Conservation (phyloP, 2,113 vertebrate species). For the Patagioenas fasciata region DNA sequence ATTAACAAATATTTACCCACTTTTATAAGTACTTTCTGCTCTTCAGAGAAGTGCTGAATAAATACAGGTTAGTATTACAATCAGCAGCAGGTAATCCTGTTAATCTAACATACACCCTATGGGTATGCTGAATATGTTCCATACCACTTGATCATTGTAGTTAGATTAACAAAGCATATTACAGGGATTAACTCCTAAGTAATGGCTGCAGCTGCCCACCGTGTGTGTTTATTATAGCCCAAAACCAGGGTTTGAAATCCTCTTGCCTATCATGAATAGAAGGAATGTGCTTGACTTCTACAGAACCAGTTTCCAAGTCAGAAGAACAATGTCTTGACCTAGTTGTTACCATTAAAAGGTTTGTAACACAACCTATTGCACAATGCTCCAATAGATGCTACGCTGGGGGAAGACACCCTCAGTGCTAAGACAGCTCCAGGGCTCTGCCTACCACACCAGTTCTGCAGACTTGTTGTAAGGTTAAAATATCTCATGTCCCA, state of each 20-base stretch:
- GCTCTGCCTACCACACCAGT: neutral
- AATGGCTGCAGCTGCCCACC: slow-evolving; percentile 19
- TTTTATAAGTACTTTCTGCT: slow-evolving; percentile 24
- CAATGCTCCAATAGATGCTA: neutral
- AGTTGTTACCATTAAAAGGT: neutral
- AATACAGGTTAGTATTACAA: neutral
- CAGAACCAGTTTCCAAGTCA: neutral
- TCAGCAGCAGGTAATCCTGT: neutral
- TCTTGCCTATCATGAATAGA: neutral
- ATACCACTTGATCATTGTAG: neutral
- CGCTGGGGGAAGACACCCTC: neutral
- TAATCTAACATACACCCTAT: neutral
- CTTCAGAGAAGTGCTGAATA: slow-evolving; percentile 1
- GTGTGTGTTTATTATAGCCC: neutral
- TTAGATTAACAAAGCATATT: slow-evolving; percentile 33
- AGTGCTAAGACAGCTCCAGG: neutral
- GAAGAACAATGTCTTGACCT: neutral
- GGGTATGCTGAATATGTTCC: neutral
- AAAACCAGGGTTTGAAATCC: neutral
- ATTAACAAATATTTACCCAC: slow-evolving; percentile 27
- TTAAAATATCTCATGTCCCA: neutral
- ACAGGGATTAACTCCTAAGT: slow-evolving; percentile 15
- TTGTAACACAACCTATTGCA: neutral
- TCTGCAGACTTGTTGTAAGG: neutral
- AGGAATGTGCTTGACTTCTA: neutral